Evolutionary conservation across 2,113 vertebrate species (phyloP).

Genomic region (Callocephalon fimbriatum): DNA sequence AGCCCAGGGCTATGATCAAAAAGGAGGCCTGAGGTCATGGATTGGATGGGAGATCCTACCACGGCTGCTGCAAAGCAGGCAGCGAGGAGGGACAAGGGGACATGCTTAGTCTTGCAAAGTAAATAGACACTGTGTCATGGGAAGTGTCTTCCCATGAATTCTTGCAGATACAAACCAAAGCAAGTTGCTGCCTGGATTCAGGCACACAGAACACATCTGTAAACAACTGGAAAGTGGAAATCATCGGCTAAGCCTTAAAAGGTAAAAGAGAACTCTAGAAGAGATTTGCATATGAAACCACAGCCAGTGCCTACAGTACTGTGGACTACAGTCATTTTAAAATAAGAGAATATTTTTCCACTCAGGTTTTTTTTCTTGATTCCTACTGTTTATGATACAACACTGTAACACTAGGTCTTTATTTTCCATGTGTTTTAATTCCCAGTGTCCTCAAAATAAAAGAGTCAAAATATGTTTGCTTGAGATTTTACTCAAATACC

Average conservation of each 20-base stretch:
- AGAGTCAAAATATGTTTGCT: not conserved
- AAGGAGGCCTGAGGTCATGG: not conserved
- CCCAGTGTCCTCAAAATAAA: not conserved
- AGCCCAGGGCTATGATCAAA: not conserved
- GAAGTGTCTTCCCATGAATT: not conserved
- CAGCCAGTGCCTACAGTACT: not conserved
- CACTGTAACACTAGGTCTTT: not conserved
- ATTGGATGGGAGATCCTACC: not conserved
- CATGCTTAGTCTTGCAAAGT: not conserved
- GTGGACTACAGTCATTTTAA: not conserved
- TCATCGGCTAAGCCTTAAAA: not conserved
- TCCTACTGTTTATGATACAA: not conserved
- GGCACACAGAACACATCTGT: not conserved
- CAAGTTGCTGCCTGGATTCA: not conserved
- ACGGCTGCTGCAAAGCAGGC: not conserved
- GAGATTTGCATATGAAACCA: not conserved
- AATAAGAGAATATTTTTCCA: not conserved
- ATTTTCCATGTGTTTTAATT: not conserved
- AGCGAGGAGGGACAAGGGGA: not conserved
- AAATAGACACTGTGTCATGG: fast-evolving
- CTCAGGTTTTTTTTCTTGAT: not conserved
- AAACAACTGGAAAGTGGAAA: not conserved
- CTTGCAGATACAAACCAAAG: not conserved
- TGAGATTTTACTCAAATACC: not conserved
- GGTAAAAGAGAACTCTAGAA: not conserved